These are phyloP conservation scores for Falco naumanni DNA, from an alignment of 2,797 vertebrate genomes.

Conservation along the genomic window DNA sequence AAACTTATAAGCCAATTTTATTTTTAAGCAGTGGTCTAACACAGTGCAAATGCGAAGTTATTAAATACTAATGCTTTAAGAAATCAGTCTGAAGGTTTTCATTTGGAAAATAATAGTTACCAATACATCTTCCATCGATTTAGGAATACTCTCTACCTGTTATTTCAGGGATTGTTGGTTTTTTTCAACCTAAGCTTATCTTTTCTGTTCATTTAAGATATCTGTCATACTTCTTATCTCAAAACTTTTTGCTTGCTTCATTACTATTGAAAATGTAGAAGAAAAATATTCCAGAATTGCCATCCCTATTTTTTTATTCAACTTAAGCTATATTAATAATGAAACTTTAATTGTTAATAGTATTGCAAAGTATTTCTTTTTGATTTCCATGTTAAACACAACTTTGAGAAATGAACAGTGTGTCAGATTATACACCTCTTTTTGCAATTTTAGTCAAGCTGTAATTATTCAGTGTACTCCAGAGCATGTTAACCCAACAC, in stretches of 20 bases:
- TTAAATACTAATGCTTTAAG: conserved; percentile 48
- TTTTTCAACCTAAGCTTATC: background rate
- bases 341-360: background rate
- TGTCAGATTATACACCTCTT: background rate
- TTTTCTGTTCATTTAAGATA: background rate
- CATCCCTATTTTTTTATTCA: background rate
- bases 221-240: background rate
- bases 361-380: background rate
- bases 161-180: background rate
- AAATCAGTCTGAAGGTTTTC: conserved; percentile 6
- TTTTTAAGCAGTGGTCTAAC: conserved; percentile 19
- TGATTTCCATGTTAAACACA: background rate
- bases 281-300: background rate
- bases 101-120: background rate
- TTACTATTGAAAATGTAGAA: background rate
- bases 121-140: background rate
- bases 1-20: conserved; percentile 48
- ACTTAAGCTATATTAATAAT: background rate
- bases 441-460: background rate
- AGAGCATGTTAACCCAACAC: background rate
- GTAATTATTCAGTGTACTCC: background rate
- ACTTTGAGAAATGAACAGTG: background rate
- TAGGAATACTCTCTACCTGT: background rate
- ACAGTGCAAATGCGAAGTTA: conserved; percentile 10
- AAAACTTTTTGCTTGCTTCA: background rate